Percentiles rank a stretch among this genome's conserved stretches.
Evolutionary conservation across 2,113 vertebrate species (phyloP).

Genomic region (Sorex araneus): DNA sequence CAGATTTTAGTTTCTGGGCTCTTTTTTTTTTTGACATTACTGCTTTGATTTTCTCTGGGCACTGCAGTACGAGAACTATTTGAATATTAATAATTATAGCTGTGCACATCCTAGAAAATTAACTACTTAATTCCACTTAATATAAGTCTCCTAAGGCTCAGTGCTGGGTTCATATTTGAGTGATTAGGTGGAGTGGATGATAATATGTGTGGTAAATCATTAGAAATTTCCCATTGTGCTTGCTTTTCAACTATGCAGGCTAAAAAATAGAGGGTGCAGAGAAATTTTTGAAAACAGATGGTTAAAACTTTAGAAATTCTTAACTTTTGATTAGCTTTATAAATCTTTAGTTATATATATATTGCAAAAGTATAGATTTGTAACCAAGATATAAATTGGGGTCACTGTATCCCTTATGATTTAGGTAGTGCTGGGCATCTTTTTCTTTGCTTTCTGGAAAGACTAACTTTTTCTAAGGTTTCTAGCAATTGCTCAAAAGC

Average conservation of each 20-base stretch:
- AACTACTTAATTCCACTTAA: slow-evolving; percentile 67
- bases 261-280: slow-evolving; percentile 47
- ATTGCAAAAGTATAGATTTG: slow-evolving; percentile 43
- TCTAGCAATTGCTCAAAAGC: not conserved
- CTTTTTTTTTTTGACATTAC: not conserved
- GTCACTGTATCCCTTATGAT: slow-evolving; percentile 2
- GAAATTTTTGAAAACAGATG: slow-evolving; percentile 56
- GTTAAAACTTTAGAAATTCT: slow-evolving; percentile 37
- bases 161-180: slow-evolving; percentile 5
- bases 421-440: not conserved
- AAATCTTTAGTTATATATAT: slow-evolving; percentile 27
- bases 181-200: slow-evolving; percentile 35
- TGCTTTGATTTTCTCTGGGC: slow-evolving; percentile 56
- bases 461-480: not conserved
- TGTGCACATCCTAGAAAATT: slow-evolving; percentile 59
- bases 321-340: slow-evolving; percentile 37
- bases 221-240: slow-evolving; percentile 61
- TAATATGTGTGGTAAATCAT: slow-evolving; percentile 29
- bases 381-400: slow-evolving; percentile 30
- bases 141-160: slow-evolving; percentile 1
- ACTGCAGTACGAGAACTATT: slow-evolving; percentile 47
- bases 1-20: slow-evolving; percentile 29
- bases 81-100: slow-evolving; percentile 56
- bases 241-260: slow-evolving; percentile 42
- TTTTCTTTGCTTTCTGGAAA: not conserved